These are phyloP conservation scores for Apteryx owenii DNA, from an alignment of 2,113 vertebrate species.

Conservation along the genomic window DNA sequence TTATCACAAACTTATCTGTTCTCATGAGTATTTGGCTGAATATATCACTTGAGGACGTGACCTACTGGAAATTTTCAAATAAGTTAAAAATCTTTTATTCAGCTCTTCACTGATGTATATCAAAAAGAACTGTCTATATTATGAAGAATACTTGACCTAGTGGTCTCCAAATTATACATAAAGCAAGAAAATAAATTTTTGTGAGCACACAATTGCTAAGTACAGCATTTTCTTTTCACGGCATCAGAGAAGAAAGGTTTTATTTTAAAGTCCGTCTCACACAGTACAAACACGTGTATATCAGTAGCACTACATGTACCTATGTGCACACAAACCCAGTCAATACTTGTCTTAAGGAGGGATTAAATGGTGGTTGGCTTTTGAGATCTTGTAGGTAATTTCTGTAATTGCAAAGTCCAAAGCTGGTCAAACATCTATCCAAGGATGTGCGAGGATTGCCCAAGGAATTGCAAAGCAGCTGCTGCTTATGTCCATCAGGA, in stretches of 20 bases:
- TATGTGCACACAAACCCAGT: conserved; percentile 21
- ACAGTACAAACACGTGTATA: conserved; percentile 19
- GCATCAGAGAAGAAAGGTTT: conserved; percentile 42
- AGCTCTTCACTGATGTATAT: neutral
- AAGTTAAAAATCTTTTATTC: neutral
- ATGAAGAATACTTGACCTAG: neutral
- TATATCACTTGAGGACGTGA: neutral
- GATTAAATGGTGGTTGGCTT: conserved; percentile 1
- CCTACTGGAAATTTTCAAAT: neutral
- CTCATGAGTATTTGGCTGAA: neutral
- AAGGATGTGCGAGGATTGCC: neutral
- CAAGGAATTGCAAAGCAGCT: neutral
- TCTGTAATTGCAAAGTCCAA: neutral
- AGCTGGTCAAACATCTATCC: neutral
- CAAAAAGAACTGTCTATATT: neutral
- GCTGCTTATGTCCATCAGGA: neutral
- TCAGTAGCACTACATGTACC: neutral
- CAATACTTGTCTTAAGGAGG: neutral
- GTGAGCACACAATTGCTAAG: neutral
- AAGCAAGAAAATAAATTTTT: neutral
- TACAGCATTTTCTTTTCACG: conserved; percentile 9
- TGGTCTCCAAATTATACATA: neutral
- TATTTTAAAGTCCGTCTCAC: conserved; percentile 57
- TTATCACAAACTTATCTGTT: neutral
- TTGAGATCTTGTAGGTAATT: neutral